Conservation (phyloP, 1,140 invertebrate species). For the Micrasema longulum region DNA sequence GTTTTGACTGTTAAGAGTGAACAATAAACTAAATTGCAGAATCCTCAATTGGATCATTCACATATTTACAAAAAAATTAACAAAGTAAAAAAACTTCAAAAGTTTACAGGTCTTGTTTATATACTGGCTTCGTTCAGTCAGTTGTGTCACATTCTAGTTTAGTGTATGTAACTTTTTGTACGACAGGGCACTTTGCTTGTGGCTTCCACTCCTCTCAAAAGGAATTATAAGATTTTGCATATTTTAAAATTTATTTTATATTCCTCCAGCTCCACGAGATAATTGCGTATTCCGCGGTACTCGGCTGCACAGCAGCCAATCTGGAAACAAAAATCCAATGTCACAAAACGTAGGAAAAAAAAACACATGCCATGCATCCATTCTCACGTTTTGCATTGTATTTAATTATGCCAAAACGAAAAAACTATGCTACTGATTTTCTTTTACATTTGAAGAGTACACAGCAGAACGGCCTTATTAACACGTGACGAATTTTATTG, state of each 20-base stretch:
- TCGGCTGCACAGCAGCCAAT: conserved; percentile 53
- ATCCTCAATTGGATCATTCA: conserved; percentile 18
- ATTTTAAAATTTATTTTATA: conserved; percentile 46
- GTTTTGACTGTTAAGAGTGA: neutral
- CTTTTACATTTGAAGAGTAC: no score
- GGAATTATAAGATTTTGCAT: conserved; percentile 43
- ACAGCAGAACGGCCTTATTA: no score
- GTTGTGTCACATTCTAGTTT: conserved; percentile 27
- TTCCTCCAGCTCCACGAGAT: conserved; percentile 35
- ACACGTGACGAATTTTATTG: no score
- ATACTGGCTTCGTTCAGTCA: conserved; percentile 52
- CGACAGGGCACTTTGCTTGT: conserved; percentile 50
- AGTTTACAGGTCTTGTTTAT: conserved; percentile 38
- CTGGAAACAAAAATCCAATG: conserved; percentile 40
- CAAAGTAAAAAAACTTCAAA: conserved; percentile 8
- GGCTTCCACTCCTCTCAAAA: conserved; percentile 24
- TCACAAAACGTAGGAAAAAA: no score
- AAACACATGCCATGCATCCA: no score
- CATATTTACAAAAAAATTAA: conserved; percentile 23
- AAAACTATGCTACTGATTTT: no score
- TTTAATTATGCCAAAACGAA: no score
- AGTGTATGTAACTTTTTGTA: conserved; percentile 42
- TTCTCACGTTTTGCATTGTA: no score
- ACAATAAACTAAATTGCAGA: neutral
- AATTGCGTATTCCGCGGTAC: conserved; percentile 33